phyloP scores from a whole-genome alignment of 92 coral and sea anemone genomes.

The Siderastrea siderea region DNA sequence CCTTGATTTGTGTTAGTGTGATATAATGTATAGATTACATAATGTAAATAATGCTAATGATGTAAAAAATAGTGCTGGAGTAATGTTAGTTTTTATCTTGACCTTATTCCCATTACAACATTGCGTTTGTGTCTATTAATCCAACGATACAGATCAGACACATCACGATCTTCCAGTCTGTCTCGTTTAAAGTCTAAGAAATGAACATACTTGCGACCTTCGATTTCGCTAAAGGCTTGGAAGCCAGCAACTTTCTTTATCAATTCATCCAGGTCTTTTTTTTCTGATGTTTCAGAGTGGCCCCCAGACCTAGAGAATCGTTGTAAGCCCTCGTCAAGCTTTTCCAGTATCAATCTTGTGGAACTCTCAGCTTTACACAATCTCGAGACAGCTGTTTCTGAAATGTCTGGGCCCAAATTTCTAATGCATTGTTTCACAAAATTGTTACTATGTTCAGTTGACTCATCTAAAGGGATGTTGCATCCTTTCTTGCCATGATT shows the following conservation, averaged over 20 bases:
- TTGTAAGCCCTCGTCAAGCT: constrained; percentile 1
- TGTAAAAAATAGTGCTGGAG: too few relatives aligned
- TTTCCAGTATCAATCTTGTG: constrained; percentile 34
- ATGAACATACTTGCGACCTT: constrained; percentile 5
- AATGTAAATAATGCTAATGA: neutral
- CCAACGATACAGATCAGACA: constrained; percentile 43
- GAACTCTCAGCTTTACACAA: constrained; percentile 61
- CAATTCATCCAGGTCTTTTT: constrained; percentile 6
- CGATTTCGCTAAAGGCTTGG: neutral
- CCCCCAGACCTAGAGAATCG: constrained; percentile 4
- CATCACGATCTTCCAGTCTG: constrained; percentile 33
- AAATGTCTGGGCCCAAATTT: constrained; percentile 57
- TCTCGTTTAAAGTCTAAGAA: constrained; percentile 41
- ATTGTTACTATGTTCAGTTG: constrained; percentile 63
- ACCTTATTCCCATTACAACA: constrained; percentile 42
- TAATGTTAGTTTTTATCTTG: constrained; percentile 28
- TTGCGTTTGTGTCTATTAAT: constrained; percentile 47
- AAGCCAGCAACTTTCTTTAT: neutral
- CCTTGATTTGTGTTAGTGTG: too few relatives aligned
- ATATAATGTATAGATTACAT: neutral
- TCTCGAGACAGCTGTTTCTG: constrained; percentile 64
- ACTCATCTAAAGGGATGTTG: constrained; percentile 50
- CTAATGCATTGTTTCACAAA: constrained; percentile 57
- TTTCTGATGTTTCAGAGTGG: constrained; percentile 14
- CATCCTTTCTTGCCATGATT: constrained; percentile 51